Evolutionary conservation across 2,113 vertebrate species (phyloP), one percentile per base, ranked within the genome.

Genomic region (Notarius quadriscutis): DNA sequence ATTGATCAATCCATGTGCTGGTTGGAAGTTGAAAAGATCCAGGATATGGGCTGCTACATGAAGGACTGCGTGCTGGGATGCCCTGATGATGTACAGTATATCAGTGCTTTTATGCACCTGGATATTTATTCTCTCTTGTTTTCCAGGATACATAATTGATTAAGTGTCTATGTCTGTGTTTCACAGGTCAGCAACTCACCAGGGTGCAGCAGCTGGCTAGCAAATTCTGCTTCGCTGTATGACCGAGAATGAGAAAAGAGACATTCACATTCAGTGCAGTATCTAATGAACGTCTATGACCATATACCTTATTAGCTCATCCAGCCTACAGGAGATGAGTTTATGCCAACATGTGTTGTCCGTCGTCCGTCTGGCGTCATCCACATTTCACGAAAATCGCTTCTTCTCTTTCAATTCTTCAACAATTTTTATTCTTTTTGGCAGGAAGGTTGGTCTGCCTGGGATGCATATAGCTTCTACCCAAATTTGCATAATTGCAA

Each of bases 21-120:
- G 86, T 75, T n/a, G 1, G 7, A 62, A 51, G 84, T 67, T 14
- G 72, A 79, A 41, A 77, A 67, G 62, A 53, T 51, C 58, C 80
- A 80, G 27, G 7, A 80, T 27, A 25, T 20, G 27, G 55, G 60
- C 57, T 34, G 60, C 34, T 85, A 80, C 27, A 41, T 22, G 14
- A 63, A 51, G 51, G 14, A 86, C 77, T 85, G 57, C 79, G 53
- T 79, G 87, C 34, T 75, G 89, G 30, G 79, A 81, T 60, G 57
- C 55, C 18, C 27, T 12, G 79, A 81, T 62, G 18, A 22, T 20
- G 27, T 58, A 10, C n/a, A 20, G 53, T 80, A 58, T 55, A 80
- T 34, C 41, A 22, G 57, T 79, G 25, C 62, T 85, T 86, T 88
- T 84, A 15, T 51, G 25, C 83, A 58, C 62, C 15, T 53, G 58